Evolutionary conservation across 1,140 invertebrate genomes (phyloP).

Genomic region (Calosoma granatense): DNA sequence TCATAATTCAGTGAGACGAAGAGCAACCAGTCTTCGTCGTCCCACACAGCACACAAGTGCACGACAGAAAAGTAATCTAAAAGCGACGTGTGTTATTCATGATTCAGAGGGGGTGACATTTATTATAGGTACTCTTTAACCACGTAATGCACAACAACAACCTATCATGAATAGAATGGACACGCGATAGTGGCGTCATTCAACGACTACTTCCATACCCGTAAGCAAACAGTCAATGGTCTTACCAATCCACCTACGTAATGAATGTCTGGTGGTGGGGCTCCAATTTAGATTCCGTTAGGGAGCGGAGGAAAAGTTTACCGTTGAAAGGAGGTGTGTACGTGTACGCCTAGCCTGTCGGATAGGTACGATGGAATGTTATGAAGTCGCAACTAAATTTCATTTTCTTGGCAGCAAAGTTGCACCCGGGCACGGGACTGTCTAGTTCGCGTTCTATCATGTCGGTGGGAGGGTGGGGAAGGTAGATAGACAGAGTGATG

Average conservation of each 20-base stretch:
- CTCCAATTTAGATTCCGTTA: constrained; percentile 2
- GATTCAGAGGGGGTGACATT: too few species aligned
- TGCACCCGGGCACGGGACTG: constrained; percentile 15
- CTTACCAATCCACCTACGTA: not conserved
- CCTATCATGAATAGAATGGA: not conserved
- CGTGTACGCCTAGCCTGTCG: not conserved
- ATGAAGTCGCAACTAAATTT: constrained; percentile 28
- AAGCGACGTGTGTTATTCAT: too few species aligned
- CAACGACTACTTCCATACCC: not conserved
- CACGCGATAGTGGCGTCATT: not conserved
- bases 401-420: constrained; percentile 28
- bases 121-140: too few species aligned
- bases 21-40: too few species aligned
- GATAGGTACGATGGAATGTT: constrained; percentile 18
- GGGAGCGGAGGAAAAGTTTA: constrained; percentile 9
- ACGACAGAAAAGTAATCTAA: too few species aligned
- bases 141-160: not conserved
- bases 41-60: too few species aligned
- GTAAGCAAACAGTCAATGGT: not conserved
- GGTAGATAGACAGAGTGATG: not conserved
- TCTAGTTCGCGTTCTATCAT: not conserved
- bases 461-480: not conserved
- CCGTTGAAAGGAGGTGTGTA: not conserved
- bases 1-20: too few species aligned
- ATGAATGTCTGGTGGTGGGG: not conserved